phyloP scores from a whole-genome alignment of 2,888 invertebrate genomes.

The Adineta ricciae region DNA sequence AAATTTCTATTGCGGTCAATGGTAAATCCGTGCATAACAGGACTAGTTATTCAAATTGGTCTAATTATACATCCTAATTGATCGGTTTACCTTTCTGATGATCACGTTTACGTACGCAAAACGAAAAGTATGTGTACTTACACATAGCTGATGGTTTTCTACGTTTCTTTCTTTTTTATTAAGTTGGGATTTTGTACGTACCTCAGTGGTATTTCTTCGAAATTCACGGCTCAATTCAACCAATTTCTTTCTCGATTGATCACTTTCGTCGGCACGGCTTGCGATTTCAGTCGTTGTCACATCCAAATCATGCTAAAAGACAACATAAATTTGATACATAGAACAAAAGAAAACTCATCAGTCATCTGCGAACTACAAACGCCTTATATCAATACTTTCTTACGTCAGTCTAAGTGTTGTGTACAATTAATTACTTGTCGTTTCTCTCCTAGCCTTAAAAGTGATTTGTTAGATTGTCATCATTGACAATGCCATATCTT shows the following conservation, averaged over 20 bases:
- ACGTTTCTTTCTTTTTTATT: background rate
- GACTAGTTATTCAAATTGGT: background rate
- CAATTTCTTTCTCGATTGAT: slow-evolving; percentile 50
- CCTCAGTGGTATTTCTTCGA: slow-evolving; percentile 53
- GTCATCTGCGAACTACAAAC: background rate
- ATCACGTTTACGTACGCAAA: background rate
- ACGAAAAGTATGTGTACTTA: background rate
- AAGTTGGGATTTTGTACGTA: background rate
- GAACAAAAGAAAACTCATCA: background rate
- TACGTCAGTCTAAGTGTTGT: background rate
- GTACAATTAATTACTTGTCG: background rate
- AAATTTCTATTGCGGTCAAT: background rate
- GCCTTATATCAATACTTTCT: background rate
- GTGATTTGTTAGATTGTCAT: background rate
- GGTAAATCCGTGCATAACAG: too few relatives aligned
- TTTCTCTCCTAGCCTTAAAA: background rate
- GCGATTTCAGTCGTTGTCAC: slow-evolving; percentile 52
- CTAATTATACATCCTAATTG: background rate
- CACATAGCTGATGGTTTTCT: background rate
- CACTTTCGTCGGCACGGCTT: slow-evolving; percentile 53
- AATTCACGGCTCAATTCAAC: slow-evolving; percentile 52
- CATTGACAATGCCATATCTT: background rate
- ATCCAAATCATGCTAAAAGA: slow-evolving; percentile 47
- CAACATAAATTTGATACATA: background rate
- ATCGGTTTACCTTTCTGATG: background rate